Base-by-base conservation (phyloP, 2,888 invertebrate genomes). In the Disparrhopalites patrizii region DNA sequence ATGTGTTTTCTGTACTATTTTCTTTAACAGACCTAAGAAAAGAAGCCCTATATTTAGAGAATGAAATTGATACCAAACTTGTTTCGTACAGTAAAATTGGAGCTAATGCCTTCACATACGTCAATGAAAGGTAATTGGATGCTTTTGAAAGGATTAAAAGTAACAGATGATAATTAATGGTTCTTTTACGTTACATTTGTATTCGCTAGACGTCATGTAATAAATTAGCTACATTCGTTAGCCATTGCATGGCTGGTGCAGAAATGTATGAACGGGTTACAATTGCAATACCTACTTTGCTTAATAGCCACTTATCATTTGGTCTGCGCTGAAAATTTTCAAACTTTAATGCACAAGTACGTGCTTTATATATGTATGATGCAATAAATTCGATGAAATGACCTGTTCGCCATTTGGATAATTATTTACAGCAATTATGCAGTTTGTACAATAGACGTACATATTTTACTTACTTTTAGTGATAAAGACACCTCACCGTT, bases 31-130 rank as follows among this genome's bases (percentile, higher is more conserved):
- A 93, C 79, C 81, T 96, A 64, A 84, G 96, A 61, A 94, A 93
- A 79, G 92, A 94, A 80, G 97, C 98, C 1, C 83, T 97, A 67
- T 87, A 89, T 68, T 81, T 97, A 60, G 98, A 98, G 81, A 97
- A 96, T 83, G 97, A 96, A 79, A 93, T 98, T 75, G 98, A 98
- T 80, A 83, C 93, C 13, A 98, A 98, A 80, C 82, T 98, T 70
- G 93, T 97, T 1, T 91, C 92, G 5, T 93, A 95, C 78, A 96
- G 94, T 79, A 98, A 98, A 82, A 83, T 97, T 38, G 93, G 93
- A 23, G 88, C 91, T 8, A 75, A 70, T 67, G 64, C 73, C 7
- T 69, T 70, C 33, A 52, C 38, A 23, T 68, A 40, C 25, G 47
- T 38, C 27, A 51, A 30, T 36, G 61, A 61, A 33, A 61, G 51